These are phyloP conservation scores for Patella caerulea DNA, from an alignment of 2,888 invertebrate genomes.

Conservation along the genomic window DNA sequence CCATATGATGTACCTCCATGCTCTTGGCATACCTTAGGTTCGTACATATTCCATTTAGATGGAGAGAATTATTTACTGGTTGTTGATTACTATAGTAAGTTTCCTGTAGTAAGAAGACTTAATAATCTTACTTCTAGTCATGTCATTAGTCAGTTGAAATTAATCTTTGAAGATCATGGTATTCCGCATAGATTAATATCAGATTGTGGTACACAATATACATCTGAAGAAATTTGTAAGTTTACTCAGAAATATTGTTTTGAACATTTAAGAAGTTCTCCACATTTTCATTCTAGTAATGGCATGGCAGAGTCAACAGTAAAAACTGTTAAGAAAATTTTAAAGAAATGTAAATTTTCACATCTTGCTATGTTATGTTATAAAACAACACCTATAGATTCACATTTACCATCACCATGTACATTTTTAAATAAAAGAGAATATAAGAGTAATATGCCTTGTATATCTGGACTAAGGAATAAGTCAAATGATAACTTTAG, in stretches of 20 bases:
- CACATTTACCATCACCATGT: constrained; percentile 4
- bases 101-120: background rate
- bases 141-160: background rate
- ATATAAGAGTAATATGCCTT: background rate
- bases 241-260: background rate
- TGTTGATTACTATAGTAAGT: constrained; percentile 4
- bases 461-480: background rate
- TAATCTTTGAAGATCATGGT: constrained; percentile 6
- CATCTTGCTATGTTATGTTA: constrained; percentile 3
- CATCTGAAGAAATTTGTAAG: background rate
- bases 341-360: background rate
- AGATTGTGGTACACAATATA: constrained; percentile 1
- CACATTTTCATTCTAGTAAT: constrained; percentile 6
- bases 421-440: background rate
- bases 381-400: constrained; percentile 3
- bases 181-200: background rate
- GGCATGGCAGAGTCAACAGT: background rate
- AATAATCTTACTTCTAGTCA: background rate
- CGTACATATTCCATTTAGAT: constrained; percentile 1
- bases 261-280: constrained; percentile 1
- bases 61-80: background rate
- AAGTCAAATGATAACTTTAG: background rate
- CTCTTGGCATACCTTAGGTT: constrained; percentile 4
- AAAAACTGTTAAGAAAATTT: background rate
- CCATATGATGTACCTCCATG: constrained; percentile 1